Evolutionary conservation across 2,113 vertebrate species (phyloP).

Genomic region (Cygnus buccinator): DNA sequence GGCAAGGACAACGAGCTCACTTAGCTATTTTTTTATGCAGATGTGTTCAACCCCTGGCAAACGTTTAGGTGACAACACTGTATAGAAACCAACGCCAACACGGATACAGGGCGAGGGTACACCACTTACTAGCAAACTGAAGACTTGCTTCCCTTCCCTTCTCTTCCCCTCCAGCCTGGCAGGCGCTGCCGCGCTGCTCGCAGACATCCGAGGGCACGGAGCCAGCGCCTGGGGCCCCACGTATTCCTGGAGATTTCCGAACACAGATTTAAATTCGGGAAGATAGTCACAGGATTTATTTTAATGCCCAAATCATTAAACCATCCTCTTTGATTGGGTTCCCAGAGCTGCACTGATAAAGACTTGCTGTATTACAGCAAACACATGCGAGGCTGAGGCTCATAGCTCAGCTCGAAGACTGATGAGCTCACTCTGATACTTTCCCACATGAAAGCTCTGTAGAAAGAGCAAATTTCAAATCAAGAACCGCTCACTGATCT

Average conservation of each 20-base stretch:
- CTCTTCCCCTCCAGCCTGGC: background rate
- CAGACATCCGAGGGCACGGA: background rate
- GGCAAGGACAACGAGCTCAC: rapidly evolving
- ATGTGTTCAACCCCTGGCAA: background rate
- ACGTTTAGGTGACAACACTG: background rate
- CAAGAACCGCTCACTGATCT: background rate
- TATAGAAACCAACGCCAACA: background rate
- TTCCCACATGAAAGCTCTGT: background rate
- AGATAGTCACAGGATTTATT: background rate
- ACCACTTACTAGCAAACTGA: background rate
- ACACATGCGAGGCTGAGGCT: rapidly evolving
- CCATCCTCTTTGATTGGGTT: background rate
- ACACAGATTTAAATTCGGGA: background rate
- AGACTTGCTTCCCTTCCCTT: background rate
- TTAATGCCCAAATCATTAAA: background rate
- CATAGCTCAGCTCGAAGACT: background rate
- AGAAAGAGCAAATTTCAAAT: background rate
- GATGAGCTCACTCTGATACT: background rate
- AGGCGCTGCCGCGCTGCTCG: background rate
- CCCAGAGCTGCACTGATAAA: background rate
- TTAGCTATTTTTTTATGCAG: background rate
- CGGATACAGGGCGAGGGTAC: background rate
- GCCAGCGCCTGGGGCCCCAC: background rate
- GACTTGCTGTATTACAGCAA: background rate
- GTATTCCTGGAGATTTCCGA: background rate